These are phyloP conservation scores for Dioctria rufipes DNA, from an alignment of 2,888 invertebrate genomes.

Conservation along the genomic window DNA sequence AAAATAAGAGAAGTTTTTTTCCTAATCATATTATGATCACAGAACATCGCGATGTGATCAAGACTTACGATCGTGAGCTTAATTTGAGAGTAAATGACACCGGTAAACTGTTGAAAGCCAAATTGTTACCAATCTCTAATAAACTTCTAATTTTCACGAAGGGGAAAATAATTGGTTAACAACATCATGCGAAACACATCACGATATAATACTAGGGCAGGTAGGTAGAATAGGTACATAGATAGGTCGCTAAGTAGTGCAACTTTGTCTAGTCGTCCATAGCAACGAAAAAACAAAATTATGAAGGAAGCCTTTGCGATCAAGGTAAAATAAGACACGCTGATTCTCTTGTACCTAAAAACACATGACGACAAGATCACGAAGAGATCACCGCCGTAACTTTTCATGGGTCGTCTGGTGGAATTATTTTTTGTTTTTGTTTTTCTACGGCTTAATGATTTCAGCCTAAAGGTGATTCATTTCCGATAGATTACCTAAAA, in stretches of 20 bases:
- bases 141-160: conserved; percentile 57
- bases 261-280: not conserved
- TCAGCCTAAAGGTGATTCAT: not conserved
- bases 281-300: conserved; percentile 9
- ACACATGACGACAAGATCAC: conserved; percentile 38
- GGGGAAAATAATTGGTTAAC: conserved; percentile 33
- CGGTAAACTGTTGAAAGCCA: conserved; percentile 26
- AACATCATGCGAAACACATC: conserved; percentile 29
- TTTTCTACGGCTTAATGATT: not conserved
- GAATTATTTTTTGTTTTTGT: conserved; percentile 4
- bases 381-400: conserved; percentile 25
- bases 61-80: conserved; percentile 54
- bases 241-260: too few relatives aligned
- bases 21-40: too few relatives aligned
- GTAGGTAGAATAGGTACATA: not conserved
- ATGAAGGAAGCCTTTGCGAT: conserved; percentile 15
- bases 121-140: conserved; percentile 56
- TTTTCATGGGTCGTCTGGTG: not conserved
- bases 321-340: too few relatives aligned
- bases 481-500: not conserved
- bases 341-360: conserved; percentile 6
- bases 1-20: too few relatives aligned
- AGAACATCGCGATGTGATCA: not conserved
- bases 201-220: conserved; percentile 26
- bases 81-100: conserved; percentile 56